Evolutionary conservation across 1,140 invertebrate species (phyloP).

Genomic region (Daktulosphaira vitifoliae): DNA sequence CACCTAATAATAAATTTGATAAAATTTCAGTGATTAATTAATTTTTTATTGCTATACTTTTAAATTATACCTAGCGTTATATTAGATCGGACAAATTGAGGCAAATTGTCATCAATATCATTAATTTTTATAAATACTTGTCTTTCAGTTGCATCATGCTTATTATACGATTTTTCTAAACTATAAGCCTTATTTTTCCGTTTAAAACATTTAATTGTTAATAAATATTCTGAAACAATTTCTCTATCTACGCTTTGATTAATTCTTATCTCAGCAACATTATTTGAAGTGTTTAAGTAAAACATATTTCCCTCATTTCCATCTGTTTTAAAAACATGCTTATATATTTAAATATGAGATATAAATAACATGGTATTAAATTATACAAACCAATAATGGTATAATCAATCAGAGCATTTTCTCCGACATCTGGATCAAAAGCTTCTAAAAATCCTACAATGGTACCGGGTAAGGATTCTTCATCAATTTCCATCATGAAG

Average conservation of each 20-base stretch:
- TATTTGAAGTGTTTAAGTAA: constrained; percentile 54
- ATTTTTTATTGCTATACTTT: constrained; percentile 8
- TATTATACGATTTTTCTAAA: constrained; percentile 53
- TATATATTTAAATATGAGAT: constrained; percentile 7
- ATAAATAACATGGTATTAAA: not conserved
- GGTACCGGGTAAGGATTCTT: constrained; percentile 56
- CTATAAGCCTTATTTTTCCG: constrained; percentile 45
- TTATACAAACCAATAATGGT: constrained; percentile 52
- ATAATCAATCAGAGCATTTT: constrained; percentile 68
- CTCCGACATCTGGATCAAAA: constrained; percentile 62
- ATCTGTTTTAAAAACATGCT: too few species aligned
- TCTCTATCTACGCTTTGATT: constrained; percentile 60
- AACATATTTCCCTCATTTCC: constrained; percentile 64
- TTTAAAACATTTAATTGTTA: constrained; percentile 65
- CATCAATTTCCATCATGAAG: constrained; percentile 52
- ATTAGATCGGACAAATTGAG: constrained; percentile 56
- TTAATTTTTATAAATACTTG: constrained; percentile 56
- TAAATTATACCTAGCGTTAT: constrained; percentile 50
- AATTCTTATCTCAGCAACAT: constrained; percentile 54
- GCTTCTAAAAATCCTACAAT: constrained; percentile 59
- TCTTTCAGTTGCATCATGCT: constrained; percentile 58
- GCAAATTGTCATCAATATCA: constrained; percentile 67
- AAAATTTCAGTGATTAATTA: too few species aligned
- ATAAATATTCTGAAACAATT: constrained; percentile 48
- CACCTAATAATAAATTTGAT: constrained; percentile 45